These are phyloP conservation scores for Platalea minor DNA, from an alignment of 2,797 vertebrate species.

Conservation along the genomic window DNA sequence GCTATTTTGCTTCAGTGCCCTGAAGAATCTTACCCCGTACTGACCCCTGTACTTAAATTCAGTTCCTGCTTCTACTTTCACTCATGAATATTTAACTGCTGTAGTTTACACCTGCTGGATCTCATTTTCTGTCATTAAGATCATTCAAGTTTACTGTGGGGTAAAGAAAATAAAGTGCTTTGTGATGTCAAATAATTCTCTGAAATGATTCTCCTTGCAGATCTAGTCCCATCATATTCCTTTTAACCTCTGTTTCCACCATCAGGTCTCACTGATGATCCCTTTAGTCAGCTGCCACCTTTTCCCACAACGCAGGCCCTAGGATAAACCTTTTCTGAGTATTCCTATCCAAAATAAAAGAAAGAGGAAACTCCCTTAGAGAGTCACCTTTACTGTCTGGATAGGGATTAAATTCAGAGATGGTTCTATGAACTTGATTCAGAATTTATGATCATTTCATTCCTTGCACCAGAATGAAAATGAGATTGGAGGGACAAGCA, in stretches of 20 bases:
- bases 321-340: neutral
- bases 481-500: neutral
- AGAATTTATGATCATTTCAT: neutral
- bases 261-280: neutral
- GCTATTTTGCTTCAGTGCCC: neutral
- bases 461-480: neutral
- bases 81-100: neutral
- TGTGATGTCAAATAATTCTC: neutral
- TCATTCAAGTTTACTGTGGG: neutral
- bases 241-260: neutral
- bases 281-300: neutral
- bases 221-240: neutral
- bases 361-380: neutral
- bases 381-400: neutral
- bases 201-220: neutral
- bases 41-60: neutral
- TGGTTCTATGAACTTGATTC: neutral
- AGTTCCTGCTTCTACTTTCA: neutral
- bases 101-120: slow-evolving; percentile 9
- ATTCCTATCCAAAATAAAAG: neutral
- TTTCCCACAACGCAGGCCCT: neutral
- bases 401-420: neutral
- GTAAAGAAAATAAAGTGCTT: neutral
- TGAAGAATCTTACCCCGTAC: neutral
- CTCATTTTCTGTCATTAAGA: slow-evolving; percentile 29